These are phyloP conservation scores for Oegoconia quadripuncta DNA, from an alignment of 2,888 invertebrate species.

Conservation along the genomic window DNA sequence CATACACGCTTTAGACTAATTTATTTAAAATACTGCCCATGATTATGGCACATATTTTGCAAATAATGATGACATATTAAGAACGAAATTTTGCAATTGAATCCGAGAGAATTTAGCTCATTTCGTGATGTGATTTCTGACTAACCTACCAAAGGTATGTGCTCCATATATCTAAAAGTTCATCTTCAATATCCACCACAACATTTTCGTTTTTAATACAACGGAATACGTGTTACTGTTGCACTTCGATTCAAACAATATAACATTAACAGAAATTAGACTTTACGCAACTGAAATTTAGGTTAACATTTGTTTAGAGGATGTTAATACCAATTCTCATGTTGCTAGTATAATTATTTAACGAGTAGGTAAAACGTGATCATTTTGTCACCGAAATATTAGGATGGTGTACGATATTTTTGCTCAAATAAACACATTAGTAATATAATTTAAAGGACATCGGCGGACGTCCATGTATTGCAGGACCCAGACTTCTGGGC, in stretches of 20 bases:
- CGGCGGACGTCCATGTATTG: too few species aligned
- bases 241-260: too few species aligned
- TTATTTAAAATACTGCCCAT: too few species aligned
- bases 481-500: too few species aligned
- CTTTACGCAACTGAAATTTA: conserved; percentile 1
- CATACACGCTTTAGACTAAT: too few species aligned
- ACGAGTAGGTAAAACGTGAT: conserved; percentile 28
- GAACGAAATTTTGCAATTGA: conserved; percentile 1
- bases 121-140: conserved; percentile 28
- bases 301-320: conserved; percentile 16
- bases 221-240: too few species aligned
- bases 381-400: conserved; percentile 28
- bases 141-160: conserved; percentile 30
- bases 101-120: conserved; percentile 3
- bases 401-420: conserved; percentile 25
- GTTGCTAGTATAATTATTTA: conserved; percentile 28
- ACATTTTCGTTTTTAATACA: not conserved
- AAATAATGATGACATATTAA: not conserved
- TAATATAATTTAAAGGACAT: too few species aligned
- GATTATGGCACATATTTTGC: not conserved
- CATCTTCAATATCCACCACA: conserved; percentile 19
- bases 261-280: not conserved
- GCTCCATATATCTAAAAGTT: conserved; percentile 35
- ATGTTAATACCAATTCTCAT: conserved; percentile 12
- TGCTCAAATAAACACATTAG: too few species aligned